Base-by-base conservation (phyloP, 2,888 invertebrate species). In the Drosophila cyrtoloma region DNA sequence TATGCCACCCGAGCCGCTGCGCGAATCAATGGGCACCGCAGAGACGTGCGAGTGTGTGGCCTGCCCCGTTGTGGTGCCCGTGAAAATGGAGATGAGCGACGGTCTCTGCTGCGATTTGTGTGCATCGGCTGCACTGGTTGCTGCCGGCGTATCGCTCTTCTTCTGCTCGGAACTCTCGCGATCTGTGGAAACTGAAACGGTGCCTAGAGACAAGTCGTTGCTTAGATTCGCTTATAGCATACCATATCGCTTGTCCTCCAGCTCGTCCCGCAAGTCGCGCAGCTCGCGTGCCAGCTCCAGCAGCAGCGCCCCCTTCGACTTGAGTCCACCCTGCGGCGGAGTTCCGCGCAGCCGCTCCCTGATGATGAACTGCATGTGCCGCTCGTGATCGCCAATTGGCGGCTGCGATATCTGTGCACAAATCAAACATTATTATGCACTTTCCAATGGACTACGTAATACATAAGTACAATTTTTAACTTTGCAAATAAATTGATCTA, bases 271-370 rank as follows among this genome's bases (percentile, higher is more conserved):
- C 82, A 99, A 94, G 73, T 96, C 96, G 65, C 97, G 96, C 91
- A 99, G 95, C 89, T 99, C 98, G 56, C 97, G 95, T 1, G 98
- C 97, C 50, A 99, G 94, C 86, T 98, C 98, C 28, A 97, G 95
- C 0, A 99, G 94, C 19, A 98, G 93, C 0, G 97, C 96, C 9
- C 98, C 98, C 68, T 97, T 96, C 44, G 98, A 98, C 91, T 96
- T 96, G 22, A 93, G 93, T 3, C 93, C 93, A 0, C 95, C 93
- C 1, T 97, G 97, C 1, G 97, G 96, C 0, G 97, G 96, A 65
- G 97, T 94, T 77, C 96, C 96, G 52, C 96, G 95, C 69, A 99
- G 95, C 84, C 98, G 96, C 90, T 98, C 98, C 60, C 97, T 95
- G 50, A 99, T 97, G 57, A 96, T 95, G 87, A 96, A 96, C 92